Evolutionary conservation across 2,797 vertebrate species (phyloP), one percentile per base, ranked within the genome.

Genomic region (Scolopax rusticola): DNA sequence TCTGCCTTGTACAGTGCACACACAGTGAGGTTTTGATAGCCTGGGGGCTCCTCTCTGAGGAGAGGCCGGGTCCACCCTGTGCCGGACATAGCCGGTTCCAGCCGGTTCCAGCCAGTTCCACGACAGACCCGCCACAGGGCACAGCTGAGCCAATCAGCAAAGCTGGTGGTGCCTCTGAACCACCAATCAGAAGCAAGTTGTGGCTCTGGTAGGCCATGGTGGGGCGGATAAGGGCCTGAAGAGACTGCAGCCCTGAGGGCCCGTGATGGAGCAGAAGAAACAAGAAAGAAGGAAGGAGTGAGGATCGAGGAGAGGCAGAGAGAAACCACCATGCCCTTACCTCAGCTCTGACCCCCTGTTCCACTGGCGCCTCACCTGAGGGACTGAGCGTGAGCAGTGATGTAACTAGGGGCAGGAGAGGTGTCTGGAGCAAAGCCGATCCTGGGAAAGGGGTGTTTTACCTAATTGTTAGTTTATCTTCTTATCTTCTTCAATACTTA

Each of bases 321-420:
- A 75, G 28, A 45, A 50, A 32, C 6, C 25, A 30, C 17, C 4
- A n/a, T 2, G 1, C 15, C 9, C 14, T 27, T 25, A 70, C 3
- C 6, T 6, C 0, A 0, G 11, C 4, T 40, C 18, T 4, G 38
- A 5, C 1, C 3, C 7, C 3, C 12, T 3, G 33, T 19, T 47
- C 23, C 15, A 15, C 28, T 7, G 8, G 43, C 4, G 0, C 32
- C 9, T 48, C 30, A 7, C 24, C 8, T 3, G 32, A 50, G 8
- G 20, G 25, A 23, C 17, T 6, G 32, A 63, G 43, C 4, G 6
- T 10, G 33, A 64, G 24, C n/a, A 36, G 30, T 6, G 6, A 47
- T 6, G 38, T 21, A 28, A 47, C 11, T 2, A 18, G 20, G 6
- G 53, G 40, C 21, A 71, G 15, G 3, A 27, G 19, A 71, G 11